Conservation (phyloP, 2,113 vertebrate species). For the Sylvilagus bachmani region DNA sequence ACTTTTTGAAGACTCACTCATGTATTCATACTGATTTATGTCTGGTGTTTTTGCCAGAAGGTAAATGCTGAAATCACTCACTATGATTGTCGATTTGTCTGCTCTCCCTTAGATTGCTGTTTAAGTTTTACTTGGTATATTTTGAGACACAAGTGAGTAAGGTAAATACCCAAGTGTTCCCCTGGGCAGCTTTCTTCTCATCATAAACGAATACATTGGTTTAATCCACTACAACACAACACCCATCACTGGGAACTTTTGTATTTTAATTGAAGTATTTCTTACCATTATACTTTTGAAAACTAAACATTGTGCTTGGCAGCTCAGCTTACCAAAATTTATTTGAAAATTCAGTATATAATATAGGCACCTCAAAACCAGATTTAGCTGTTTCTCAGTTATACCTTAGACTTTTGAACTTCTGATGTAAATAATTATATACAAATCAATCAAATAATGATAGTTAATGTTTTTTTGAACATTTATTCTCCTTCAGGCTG, state of each 20-base stretch:
- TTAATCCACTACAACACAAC: no score
- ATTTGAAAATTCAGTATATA: slow-evolving; percentile 23
- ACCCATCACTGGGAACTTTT: neutral
- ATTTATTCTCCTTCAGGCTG: neutral
- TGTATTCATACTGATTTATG: neutral
- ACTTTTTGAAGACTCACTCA: no score
- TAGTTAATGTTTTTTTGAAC: neutral
- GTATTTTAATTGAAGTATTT: neutral
- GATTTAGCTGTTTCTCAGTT: neutral
- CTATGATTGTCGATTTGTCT: neutral
- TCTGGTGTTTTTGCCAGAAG: neutral
- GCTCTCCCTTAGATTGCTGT: neutral
- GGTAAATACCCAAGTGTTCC: neutral
- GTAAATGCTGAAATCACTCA: neutral
- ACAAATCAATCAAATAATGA: neutral
- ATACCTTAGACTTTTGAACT: neutral
- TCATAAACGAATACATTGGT: neutral
- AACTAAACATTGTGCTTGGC: slow-evolving; percentile 30
- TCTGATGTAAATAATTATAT: slow-evolving; percentile 2
- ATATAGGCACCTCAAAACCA: neutral
- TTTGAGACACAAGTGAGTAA: neutral
- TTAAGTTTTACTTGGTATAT: neutral
- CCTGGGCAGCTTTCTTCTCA: neutral
- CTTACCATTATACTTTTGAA: neutral
- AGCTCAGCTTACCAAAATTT: neutral